Conservation (phyloP, 2,113 vertebrate species). For the Sceloporus tristichus region DNA sequence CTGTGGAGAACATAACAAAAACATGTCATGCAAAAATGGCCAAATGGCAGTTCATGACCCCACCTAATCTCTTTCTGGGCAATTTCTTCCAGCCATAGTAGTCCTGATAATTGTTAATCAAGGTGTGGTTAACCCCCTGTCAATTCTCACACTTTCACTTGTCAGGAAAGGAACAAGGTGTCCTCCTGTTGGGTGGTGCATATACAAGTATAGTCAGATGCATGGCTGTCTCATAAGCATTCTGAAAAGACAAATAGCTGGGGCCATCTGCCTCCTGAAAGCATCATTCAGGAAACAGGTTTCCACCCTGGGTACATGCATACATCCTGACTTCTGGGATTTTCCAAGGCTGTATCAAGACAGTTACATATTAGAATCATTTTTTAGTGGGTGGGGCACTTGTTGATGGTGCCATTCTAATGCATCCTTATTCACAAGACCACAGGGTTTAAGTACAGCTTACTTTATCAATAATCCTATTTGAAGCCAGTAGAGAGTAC, state of each 20-base stretch:
- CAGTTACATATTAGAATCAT: too few species aligned
- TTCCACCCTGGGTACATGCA: neutral
- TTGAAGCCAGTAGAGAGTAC: too few species aligned
- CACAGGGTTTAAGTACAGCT: neutral
- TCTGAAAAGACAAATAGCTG: neutral
- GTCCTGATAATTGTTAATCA: neutral
- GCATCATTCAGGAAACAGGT: constrained; percentile 2
- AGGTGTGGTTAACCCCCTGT: neutral
- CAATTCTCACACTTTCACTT: neutral
- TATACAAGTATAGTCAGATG: neutral
- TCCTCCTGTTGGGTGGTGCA: neutral
- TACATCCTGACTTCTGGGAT: too few species aligned
- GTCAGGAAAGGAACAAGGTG: neutral
- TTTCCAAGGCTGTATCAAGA: too few species aligned
- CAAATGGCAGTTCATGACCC: neutral
- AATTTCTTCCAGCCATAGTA: neutral
- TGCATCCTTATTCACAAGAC: neutral
- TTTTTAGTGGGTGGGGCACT: neutral
- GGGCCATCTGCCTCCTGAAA: neutral
- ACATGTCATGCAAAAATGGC: neutral
- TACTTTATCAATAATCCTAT: too few species aligned
- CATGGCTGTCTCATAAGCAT: neutral
- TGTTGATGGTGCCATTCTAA: too few species aligned
- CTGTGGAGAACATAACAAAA: constrained; percentile 39
- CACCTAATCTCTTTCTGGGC: neutral